Percentiles rank a stretch among this genome's conserved stretches.
These are phyloP conservation scores for Aromia moschata DNA, from an alignment of 2,888 invertebrate species.

Conservation along the genomic window DNA sequence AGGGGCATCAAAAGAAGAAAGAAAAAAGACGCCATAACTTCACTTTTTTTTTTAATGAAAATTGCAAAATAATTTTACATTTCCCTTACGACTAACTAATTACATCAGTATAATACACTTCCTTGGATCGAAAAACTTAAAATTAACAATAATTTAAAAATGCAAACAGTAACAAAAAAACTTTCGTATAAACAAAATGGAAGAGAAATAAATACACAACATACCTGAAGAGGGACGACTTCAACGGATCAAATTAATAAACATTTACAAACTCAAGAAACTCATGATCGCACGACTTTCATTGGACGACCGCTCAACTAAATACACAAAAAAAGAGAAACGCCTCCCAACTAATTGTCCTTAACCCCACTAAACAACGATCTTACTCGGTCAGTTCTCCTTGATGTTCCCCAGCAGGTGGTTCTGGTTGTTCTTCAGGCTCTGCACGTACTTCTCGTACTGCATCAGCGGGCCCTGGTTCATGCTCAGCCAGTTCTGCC, in stretches of 20 bases:
- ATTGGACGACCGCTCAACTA: too few relatives aligned
- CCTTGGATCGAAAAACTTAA: conserved; percentile 41
- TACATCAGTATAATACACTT: conserved; percentile 53
- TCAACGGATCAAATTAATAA: too few relatives aligned
- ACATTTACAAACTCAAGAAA: too few relatives aligned
- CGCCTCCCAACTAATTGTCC: too few relatives aligned
- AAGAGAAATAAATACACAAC: conserved; percentile 35
- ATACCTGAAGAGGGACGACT: conserved; percentile 27
- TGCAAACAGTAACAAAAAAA: conserved; percentile 45
- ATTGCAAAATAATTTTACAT: conserved; percentile 57
- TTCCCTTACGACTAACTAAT: conserved; percentile 50
- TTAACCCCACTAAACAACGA: conserved; percentile 14
- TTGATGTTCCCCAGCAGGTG: conserved; percentile 50
- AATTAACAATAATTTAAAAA: conserved; percentile 51
- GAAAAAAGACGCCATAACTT: conserved; percentile 33
- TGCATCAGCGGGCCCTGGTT: conserved; percentile 56
- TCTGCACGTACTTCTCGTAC: conserved; percentile 61
- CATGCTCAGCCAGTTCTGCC: conserved; percentile 59
- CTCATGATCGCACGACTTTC: neutral
- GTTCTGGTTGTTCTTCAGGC: conserved; percentile 50
- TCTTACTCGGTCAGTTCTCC: conserved; percentile 50
- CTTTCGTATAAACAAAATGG: conserved; percentile 25
- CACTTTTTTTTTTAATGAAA: conserved; percentile 54
- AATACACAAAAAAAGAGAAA: too few relatives aligned
- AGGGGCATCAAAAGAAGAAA: too few relatives aligned